Base-by-base conservation (phyloP, 2,797 vertebrate species). In the Ciconia nigra region DNA sequence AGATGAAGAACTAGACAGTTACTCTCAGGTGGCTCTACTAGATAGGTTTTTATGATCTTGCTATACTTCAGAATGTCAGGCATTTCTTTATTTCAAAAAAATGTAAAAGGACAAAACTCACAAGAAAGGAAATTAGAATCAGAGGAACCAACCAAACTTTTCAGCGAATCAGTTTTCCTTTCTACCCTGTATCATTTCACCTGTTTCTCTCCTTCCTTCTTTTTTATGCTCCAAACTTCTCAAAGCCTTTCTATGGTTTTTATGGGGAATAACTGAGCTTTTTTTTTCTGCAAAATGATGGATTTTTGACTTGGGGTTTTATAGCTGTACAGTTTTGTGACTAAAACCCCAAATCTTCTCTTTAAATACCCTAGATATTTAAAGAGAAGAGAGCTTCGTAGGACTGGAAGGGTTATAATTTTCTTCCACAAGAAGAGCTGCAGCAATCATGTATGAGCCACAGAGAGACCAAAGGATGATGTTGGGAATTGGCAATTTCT, bases 301-400 rank as follows among this genome's bases (percentile, higher is more conserved):
- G 26, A 42, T 93, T 97, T 96, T 83, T 79, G 52, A 59, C 62
- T 81, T 82, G 33, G 17, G 46, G 81, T 96, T 89, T 91, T 96
- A 89, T 54, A 95, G 58, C 78, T 96, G 65, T 95, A 81, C 35
- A 87, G 69, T 97, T 97, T 96, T 94, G 59, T 91, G 25, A 25
- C 70, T 96, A 90, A 97, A 90, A 82, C 33, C 2, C 5, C 62
- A 96, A 96, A 95, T 95, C 39, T 92, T 87, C 55, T 87, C 70
- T 89, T 86, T 95, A 76, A 95, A 94, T 80, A 74, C 29, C 35
- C 13, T 6, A 28, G 7, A 37, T 66, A 37, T 55, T 42, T 65
- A 35, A 46, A 55, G 15, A 19, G 73, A 58, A 41, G 52, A 71
- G 71, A 89, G 33, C 58, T 96, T 73, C 65, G 59, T 95, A 66